Evolutionary conservation across 2,797 vertebrate genomes (phyloP).

Genomic region (Heliangelus exortis): DNA sequence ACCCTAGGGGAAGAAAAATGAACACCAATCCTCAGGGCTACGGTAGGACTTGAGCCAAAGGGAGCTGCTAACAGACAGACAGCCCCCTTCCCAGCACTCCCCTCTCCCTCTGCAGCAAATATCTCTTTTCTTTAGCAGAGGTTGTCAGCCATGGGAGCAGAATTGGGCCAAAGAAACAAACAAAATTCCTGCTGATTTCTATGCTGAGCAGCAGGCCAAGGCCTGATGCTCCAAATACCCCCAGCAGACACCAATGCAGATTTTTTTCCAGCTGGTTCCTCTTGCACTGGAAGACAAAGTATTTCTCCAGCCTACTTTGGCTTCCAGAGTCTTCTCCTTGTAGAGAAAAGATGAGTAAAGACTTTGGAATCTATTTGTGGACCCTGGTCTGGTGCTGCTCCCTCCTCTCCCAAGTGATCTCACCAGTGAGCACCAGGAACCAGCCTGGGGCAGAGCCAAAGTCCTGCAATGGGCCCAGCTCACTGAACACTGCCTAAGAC

Average conservation of each 20-base stretch:
- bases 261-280: neutral
- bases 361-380: neutral
- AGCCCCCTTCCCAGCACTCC: neutral
- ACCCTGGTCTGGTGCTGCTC: neutral
- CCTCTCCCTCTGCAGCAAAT: neutral
- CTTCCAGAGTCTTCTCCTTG: neutral
- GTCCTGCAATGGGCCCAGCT: neutral
- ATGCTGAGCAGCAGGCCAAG: neutral
- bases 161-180: neutral
- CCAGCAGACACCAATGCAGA: accelerated
- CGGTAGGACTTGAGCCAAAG: neutral
- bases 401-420: neutral
- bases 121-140: neutral
- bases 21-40: neutral
- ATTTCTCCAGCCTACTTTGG: neutral
- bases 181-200: neutral
- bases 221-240: neutral
- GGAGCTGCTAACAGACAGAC: neutral
- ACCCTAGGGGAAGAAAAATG: neutral
- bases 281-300: neutral
- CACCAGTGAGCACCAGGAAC: accelerated
- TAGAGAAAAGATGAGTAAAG: neutral
- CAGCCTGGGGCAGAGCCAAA: neutral
- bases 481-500: neutral
- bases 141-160: neutral